These are phyloP conservation scores for Leptopilina syphax DNA, from an alignment of 2,888 invertebrate species.

Conservation along the genomic window DNA sequence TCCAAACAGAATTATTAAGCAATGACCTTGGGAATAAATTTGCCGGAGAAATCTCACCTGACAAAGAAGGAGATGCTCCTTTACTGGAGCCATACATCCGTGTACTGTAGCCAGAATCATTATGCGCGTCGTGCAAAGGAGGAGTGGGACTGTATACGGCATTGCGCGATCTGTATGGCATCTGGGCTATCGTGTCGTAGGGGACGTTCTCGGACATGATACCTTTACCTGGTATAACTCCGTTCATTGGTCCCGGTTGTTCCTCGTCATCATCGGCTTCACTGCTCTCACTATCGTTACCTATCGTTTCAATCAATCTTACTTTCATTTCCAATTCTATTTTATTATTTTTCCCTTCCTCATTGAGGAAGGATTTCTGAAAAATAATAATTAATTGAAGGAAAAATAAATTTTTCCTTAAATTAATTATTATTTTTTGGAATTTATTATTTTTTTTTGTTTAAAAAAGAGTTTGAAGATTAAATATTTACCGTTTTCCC, in stretches of 20 bases:
- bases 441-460: no score
- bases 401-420: no score
- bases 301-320: conserved; percentile 50
- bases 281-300: conserved; percentile 71
- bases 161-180: conserved; percentile 76
- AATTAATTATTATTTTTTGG: no score
- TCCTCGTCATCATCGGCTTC: conserved; percentile 67
- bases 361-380: no score
- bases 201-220: conserved; percentile 62
- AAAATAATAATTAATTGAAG: no score
- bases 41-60: conserved; percentile 67
- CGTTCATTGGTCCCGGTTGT: conserved; percentile 62
- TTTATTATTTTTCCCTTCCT: no score
- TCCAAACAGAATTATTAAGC: neutral
- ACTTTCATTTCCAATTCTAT: neutral
- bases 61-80: conserved; percentile 87
- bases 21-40: conserved; percentile 28
- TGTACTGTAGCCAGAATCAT: conserved; percentile 92
- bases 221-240: conserved; percentile 59
- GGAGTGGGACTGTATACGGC: conserved; percentile 79
- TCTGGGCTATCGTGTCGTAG: conserved; percentile 70
- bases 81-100: conserved; percentile 88
- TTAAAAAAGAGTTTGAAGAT: no score
- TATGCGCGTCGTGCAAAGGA: conserved; percentile 81
- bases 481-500: conserved; percentile 57